Evolutionary conservation across 2,888 invertebrate species (phyloP).

Genomic region (Eucera pruinosa): DNA sequence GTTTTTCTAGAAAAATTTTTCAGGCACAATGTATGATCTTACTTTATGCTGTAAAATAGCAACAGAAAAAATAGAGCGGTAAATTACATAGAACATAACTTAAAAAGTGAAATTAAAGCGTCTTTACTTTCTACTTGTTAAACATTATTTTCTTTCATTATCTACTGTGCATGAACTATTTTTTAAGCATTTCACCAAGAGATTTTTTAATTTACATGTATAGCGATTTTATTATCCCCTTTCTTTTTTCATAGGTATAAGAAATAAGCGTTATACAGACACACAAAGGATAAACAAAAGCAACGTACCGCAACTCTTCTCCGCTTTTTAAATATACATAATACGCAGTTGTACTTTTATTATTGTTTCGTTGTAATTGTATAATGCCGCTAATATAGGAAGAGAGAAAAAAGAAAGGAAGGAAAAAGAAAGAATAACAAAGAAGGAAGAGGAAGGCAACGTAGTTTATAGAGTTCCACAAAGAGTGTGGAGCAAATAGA

Average conservation of each 20-base stretch:
- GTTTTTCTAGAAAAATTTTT: no score
- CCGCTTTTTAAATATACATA: not conserved
- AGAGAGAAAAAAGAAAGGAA: constrained; percentile 19
- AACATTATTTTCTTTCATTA: not conserved
- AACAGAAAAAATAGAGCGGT: no score
- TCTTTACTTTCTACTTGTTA: no score
- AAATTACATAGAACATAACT: no score
- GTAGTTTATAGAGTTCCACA: constrained; percentile 37
- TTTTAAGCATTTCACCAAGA: not conserved
- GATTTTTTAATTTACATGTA: not conserved
- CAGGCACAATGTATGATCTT: no score
- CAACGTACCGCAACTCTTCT: not conserved
- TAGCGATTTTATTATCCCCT: not conserved
- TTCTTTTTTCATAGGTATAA: no score
- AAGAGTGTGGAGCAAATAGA: constrained; percentile 48
- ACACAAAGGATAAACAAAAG: not conserved
- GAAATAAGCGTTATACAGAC: not conserved
- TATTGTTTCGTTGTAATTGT: not conserved
- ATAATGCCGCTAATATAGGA: not conserved
- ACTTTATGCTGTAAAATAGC: no score
- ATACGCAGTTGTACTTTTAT: no score
- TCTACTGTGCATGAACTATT: no score
- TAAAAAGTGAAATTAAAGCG: no score
- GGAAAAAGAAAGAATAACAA: constrained; percentile 39
- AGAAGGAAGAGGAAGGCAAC: constrained; percentile 35